Conservation (phyloP, 2,797 vertebrate species). For the Tinamus major region DNA sequence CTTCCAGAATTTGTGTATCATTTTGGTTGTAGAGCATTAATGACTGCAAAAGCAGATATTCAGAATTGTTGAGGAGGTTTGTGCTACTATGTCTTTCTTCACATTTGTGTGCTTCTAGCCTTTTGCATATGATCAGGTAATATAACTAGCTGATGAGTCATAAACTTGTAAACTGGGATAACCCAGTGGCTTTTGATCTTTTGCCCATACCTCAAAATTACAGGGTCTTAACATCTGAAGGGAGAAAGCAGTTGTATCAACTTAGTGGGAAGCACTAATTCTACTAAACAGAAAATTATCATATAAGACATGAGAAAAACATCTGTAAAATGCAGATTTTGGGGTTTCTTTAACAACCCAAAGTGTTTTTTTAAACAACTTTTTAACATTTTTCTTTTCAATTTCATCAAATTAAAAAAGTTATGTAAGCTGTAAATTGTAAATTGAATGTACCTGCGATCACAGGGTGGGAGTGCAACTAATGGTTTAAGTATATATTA, state of each 20-base stretch:
- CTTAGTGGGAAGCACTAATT: conserved; percentile 4
- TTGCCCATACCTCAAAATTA: background rate
- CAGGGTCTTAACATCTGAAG: background rate
- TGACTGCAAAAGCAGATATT: background rate
- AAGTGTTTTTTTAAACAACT: background rate
- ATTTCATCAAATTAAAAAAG: background rate
- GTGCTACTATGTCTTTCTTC: background rate
- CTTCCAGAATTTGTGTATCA: background rate
- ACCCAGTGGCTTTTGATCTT: background rate
- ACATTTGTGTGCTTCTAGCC: background rate
- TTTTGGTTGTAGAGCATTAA: background rate
- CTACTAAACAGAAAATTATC: background rate
- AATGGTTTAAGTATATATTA: conserved; percentile 29
- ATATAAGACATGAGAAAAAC: background rate
- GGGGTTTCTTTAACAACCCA: background rate
- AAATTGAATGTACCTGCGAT: background rate
- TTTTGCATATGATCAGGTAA: background rate
- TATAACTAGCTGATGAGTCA: background rate
- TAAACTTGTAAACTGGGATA: background rate
- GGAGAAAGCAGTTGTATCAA: background rate
- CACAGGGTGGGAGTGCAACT: background rate
- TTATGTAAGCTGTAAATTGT: background rate
- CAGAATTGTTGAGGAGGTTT: background rate
- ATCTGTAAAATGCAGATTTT: background rate
- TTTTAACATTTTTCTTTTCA: background rate